Conservation (phyloP, 2,797 vertebrate species). For the Coregonus suidteri region DNA sequence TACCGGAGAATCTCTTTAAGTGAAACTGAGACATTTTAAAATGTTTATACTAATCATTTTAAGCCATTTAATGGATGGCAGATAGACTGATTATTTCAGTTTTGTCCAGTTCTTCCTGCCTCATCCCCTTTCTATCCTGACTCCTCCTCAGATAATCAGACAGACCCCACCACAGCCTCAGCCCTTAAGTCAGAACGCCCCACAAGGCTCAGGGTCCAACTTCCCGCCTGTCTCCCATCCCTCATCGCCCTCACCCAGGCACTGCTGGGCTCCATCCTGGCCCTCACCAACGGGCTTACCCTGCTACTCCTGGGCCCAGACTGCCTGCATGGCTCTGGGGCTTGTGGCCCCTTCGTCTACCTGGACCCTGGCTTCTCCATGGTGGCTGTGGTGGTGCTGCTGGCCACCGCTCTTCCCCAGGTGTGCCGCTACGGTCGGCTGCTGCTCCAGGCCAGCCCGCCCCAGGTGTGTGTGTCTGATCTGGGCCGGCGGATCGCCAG, state of each 20-base stretch:
- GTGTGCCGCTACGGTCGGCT: slow-evolving; percentile 63
- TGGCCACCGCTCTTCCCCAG: slow-evolving; percentile 54
- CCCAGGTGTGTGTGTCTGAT: slow-evolving; percentile 56
- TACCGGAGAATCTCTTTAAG: too few relatives aligned
- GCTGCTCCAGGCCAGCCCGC: slow-evolving; percentile 71
- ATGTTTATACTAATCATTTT: too few relatives aligned
- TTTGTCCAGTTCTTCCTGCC: background rate
- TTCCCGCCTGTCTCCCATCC: background rate
- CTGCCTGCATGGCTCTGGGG: slow-evolving; percentile 36
- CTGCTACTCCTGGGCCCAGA: slow-evolving; percentile 48
- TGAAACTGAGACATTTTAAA: too few relatives aligned
- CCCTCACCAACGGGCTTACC: slow-evolving; percentile 63
- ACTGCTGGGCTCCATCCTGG: slow-evolving; percentile 61
- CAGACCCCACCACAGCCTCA: background rate
- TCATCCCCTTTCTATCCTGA: background rate
- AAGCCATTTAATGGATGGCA: background rate
- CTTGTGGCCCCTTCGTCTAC: slow-evolving; percentile 59
- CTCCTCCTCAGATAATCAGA: slow-evolving; percentile 36
- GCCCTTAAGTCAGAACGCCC: slow-evolving; percentile 15
- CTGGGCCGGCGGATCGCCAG: slow-evolving; percentile 55
- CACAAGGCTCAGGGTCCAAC: background rate
- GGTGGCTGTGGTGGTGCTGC: slow-evolving; percentile 60
- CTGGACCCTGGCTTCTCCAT: slow-evolving; percentile 71
- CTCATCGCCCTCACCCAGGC: slow-evolving; percentile 38
- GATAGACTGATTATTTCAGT: background rate